Evolutionary conservation across 2,888 invertebrate species (phyloP).

Genomic region (Pegoplata infirma): DNA sequence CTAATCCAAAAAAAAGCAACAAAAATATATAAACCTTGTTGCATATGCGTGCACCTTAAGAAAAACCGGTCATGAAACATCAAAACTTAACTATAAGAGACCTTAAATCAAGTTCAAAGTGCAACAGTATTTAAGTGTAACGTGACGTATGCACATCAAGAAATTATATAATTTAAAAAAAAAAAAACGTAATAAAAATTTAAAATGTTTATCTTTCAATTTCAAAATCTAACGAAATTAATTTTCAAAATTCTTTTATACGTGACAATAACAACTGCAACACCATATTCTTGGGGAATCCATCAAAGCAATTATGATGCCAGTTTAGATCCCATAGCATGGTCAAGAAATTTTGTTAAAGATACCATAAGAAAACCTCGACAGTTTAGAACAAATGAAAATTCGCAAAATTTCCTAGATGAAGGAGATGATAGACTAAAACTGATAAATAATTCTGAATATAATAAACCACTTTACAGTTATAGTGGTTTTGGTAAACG

Average conservation of each 20-base stretch:
- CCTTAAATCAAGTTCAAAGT: conserved; percentile 59
- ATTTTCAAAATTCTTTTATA: conserved; percentile 29
- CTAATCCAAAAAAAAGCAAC: too few species aligned
- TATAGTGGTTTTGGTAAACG: conserved; percentile 35
- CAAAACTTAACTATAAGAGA: conserved; percentile 60
- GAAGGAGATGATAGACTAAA: conserved; percentile 5
- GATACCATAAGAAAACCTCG: conserved; percentile 70
- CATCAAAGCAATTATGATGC: conserved; percentile 70
- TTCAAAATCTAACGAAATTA: not conserved
- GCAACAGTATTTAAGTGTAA: conserved; percentile 65
- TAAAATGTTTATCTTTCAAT: conserved; percentile 31
- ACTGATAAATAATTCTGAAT: not conserved
- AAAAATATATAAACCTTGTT: conserved; percentile 22
- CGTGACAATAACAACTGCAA: conserved; percentile 24
- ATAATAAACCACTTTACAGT: not conserved
- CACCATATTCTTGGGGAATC: conserved; percentile 66
- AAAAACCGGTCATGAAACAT: conserved; percentile 40
- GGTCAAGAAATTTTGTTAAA: conserved; percentile 72
- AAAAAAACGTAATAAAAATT: not conserved
- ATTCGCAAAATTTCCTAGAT: not conserved
- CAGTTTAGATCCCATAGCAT: conserved; percentile 74
- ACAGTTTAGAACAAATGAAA: not conserved
- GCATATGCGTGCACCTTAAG: conserved; percentile 32
- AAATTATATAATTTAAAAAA: not conserved
- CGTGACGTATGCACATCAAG: conserved; percentile 5